Evolutionary conservation across 1,140 invertebrate species (phyloP), one percentile per base, ranked within the genome.

Genomic region (Drosophila ananassae): DNA sequence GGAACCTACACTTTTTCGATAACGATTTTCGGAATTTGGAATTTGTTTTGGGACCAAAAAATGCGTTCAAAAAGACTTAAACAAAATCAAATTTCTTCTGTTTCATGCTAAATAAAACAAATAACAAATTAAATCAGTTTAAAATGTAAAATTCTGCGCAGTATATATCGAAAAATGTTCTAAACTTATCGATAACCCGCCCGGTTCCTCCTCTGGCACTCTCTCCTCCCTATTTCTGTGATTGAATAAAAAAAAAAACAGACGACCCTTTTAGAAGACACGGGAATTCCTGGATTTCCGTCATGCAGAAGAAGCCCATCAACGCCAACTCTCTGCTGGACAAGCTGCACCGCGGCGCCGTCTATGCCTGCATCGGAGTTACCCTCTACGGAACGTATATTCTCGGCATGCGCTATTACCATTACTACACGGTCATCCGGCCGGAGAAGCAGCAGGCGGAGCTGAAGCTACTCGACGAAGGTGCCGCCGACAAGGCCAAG

Each of bases 261-360:
- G 24, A 13, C 44, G 44, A 47, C 21, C 10, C 10, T 17, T 22
- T 47, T 21, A 12, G n/a, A 41, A n/a, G 2, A 46, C 12, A 28
- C 13, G n/a, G 24, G 41, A 44, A 39, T 41, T 39, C 5, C 39
- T 28, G 67, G 37, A 51, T 46, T 30, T 28, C 13, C 34, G 68
- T 30, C 54, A 91, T 91, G 90, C 85, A 91, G 55, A 91, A 91
- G 52, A 90, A 89, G 66, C 83, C 87, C 22, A 56, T 91, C 4
- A 76, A 74, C n/a, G 76, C 71, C 5, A 92, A 69, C 74, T 53
- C 79, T 8, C 62, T 92, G 52, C 47, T 93, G 46, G 92, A 93
- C 62, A 91, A 89, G 77, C 62, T 93, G 41, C 93, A 93, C 69
- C 92, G 92, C 59, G 92, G 93, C 44, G 91, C 92, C 39, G 93